These are phyloP conservation scores for Upupa epops DNA, from an alignment of 2,113 vertebrate genomes.

Conservation along the genomic window DNA sequence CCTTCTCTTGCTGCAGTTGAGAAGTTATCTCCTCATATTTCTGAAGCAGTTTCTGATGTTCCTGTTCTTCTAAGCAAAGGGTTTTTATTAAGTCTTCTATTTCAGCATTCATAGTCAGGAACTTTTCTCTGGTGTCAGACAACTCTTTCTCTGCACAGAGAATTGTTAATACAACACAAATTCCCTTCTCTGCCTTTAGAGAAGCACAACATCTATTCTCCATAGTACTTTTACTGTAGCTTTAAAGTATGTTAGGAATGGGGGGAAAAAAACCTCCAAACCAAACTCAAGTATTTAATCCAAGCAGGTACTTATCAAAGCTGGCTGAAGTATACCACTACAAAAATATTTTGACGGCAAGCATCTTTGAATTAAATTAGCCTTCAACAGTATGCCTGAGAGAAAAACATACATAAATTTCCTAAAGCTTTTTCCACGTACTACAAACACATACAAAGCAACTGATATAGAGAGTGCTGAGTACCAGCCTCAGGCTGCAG, in stretches of 20 bases:
- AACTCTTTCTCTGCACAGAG: conserved; percentile 54
- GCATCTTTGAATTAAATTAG: background rate
- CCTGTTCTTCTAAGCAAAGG: conserved; percentile 62
- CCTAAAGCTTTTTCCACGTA: background rate
- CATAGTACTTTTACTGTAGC: background rate
- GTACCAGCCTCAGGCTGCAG: background rate
- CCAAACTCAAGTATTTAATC: background rate
- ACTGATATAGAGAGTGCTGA: background rate
- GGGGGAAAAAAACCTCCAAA: background rate
- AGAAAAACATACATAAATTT: background rate
- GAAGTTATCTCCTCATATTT: conserved; percentile 64
- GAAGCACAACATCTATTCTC: background rate
- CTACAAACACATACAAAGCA: background rate
- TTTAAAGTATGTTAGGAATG: background rate
- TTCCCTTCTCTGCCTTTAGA: background rate
- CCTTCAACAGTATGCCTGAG: background rate
- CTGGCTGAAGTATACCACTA: rapidly evolving
- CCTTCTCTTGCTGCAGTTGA: conserved; percentile 85
- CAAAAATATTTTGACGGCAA: background rate
- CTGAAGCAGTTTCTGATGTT: conserved; percentile 74
- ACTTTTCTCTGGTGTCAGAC: conserved; percentile 60
- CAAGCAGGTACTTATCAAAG: background rate
- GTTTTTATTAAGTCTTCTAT: conserved; percentile 75
- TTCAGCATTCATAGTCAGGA: conserved; percentile 77
- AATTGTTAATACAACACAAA: background rate